Evolutionary conservation across 1,140 invertebrate species (phyloP), one percentile per base, ranked within the genome.

Genomic region (Euglossa dilemma): DNA sequence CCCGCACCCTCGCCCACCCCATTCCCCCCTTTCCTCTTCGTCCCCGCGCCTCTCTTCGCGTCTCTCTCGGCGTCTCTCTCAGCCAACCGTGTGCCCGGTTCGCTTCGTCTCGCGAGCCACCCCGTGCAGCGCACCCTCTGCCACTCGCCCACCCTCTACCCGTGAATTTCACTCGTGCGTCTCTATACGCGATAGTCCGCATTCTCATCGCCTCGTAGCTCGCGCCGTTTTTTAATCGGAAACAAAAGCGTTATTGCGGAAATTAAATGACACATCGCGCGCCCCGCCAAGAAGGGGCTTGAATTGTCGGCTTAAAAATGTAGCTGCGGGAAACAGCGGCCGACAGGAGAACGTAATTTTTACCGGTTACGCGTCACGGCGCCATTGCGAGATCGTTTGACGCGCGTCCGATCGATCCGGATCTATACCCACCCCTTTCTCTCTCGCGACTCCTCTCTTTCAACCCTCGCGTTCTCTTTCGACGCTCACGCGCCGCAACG

Each of bases 191-290:
- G 75, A 83, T 54, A 45, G 74, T 71, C 54, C 71, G 59, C 74
- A 61, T 85, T 79, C 83, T 88, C 86, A 74, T 87, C 87, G 82
- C 56, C 74, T 82, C 74, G 71, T 79, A 28, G 70, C 83, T 81
- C 78, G 50, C 69, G 36, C 56, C 61, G 54, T 89, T 91, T 92
- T 93, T 93, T 91, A 89, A 92, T 91, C 87, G 91, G 90, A 92
- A 93, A 92, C 92, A 91, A 93, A 92, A 93, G 91, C 91, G 92
- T 93, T 93, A 94, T 94, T 91, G 90, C 85, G 93, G 92, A 94
- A 93, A 93, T 94, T 92, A 92, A 93, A 93, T 93, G 91, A 92
- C 90, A 90, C 85, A 83, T 88, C 84, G 87, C 77, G 84, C 67
- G 61, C 56, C 69, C 45, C 54, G 47, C 63, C 73, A 80, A 56